Evolutionary conservation across 2,888 invertebrate genomes (phyloP), one percentile per base, ranked within the genome.

Genomic region (Chaetoderma sp.): DNA sequence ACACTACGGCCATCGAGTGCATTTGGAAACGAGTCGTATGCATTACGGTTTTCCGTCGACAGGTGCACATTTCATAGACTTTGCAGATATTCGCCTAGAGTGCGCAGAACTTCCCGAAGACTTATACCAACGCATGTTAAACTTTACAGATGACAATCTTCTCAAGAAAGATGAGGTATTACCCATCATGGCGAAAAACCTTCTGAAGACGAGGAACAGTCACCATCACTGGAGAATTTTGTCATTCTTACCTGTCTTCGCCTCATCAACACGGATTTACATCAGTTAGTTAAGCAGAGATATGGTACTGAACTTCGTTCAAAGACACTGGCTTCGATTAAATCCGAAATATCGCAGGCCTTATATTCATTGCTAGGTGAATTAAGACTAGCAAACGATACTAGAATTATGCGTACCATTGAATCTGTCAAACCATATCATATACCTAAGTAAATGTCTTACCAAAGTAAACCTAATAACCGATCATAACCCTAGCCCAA

Each of bases 1-100:
- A 67, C 27, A 65, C 70, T 1, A 70, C 70, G 0, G 65, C 65
- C 8, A 18, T 72, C 4, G 18, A 49, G 21, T 36, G 32, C 36
- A 60, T 70, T 4, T 70, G 70, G 67, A 69, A 70, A 32, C 50
- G 13, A 71, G 68, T 18, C 32, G 70, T 6, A 52, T 54, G 2
- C 70, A 70, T 52, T 70, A 36, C 47, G 70, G 66, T 10, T 68
- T 73, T 45, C 74, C 73, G 23, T 56, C 65, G 1, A 65, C 67
- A 13, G 69, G 69, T 8, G 60, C 52, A 5, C 67, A 74, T 36
- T 65, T 72, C 44, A 8, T 72, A 1, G 68, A 73, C 23, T 65
- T 73, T 36, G 32, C 52, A 4, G n/a, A 36, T 8, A 65, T 73
- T 10, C 25, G 60, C 10, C 52, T 70, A 13, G 63, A 72, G 44